phyloP scores from a whole-genome alignment of 2,797 vertebrate genomes.

The Danio kyathit region DNA sequence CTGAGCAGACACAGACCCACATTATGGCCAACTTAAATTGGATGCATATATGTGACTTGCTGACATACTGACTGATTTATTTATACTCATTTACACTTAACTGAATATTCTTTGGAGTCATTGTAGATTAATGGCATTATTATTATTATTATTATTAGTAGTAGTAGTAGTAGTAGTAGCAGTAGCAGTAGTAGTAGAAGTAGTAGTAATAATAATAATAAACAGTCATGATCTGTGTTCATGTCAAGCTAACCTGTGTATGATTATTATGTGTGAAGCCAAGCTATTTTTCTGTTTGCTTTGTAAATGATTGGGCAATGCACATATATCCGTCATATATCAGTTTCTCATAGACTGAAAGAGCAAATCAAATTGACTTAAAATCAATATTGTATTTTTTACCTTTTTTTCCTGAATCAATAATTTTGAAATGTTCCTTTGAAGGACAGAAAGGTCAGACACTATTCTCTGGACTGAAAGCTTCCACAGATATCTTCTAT shows the following conservation, averaged over 20 bases:
- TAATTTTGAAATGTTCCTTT: constrained; percentile 19
- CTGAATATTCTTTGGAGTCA: too few species aligned
- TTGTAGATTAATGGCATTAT: too few species aligned
- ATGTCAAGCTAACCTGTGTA: constrained; percentile 19
- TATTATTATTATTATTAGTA: too few species aligned
- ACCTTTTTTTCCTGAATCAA: not conserved
- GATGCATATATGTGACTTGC: too few species aligned
- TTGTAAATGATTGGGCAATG: not conserved
- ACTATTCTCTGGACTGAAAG: constrained; percentile 43
- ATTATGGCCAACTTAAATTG: too few species aligned
- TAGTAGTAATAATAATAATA: too few species aligned
- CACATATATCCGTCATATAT: not conserved
- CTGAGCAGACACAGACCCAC: too few species aligned
- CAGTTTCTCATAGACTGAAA: not conserved
- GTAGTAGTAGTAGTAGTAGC: not conserved
- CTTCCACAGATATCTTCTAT: constrained; percentile 54
- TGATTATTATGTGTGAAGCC: not conserved
- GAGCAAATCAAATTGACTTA: not conserved
- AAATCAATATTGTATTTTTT: not conserved
- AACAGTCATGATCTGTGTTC: not conserved
- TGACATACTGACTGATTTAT: too few species aligned
- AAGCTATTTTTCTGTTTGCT: constrained; percentile 1
- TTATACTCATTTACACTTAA: too few species aligned
- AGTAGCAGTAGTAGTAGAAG: not conserved
- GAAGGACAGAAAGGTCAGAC: constrained; percentile 57